Conservation (phyloP, 2,888 invertebrate species). For the Synanthedon andrenaeformis region DNA sequence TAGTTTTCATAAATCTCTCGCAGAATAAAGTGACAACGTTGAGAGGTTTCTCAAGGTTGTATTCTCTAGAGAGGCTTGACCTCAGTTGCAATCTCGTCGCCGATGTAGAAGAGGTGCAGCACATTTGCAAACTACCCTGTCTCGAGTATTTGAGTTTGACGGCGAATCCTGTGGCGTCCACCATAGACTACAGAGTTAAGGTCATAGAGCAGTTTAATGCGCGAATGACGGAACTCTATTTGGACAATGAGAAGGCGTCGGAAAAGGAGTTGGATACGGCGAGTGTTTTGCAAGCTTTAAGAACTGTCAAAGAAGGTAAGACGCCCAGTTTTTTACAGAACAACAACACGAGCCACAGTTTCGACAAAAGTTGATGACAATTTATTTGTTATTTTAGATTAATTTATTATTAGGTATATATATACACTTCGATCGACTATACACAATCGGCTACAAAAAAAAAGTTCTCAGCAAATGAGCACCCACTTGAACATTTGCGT, state of each 20-base stretch:
- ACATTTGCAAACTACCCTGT: slow-evolving; percentile 85
- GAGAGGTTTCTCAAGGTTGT: slow-evolving; percentile 82
- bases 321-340: slow-evolving; percentile 68
- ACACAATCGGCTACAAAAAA: too few relatives aligned
- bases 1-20: slow-evolving; percentile 85
- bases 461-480: too few relatives aligned
- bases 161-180: slow-evolving; percentile 89
- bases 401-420: not conserved
- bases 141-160: slow-evolving; percentile 88
- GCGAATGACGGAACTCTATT: slow-evolving; percentile 83
- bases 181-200: slow-evolving; percentile 90
- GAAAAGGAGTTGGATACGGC: slow-evolving; percentile 93
- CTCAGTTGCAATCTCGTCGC: slow-evolving; percentile 87
- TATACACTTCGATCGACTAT: too few relatives aligned
- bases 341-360: slow-evolving; percentile 58
- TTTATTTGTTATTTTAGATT: slow-evolving; percentile 3
- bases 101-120: slow-evolving; percentile 83
- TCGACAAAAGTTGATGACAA: slow-evolving; percentile 55
- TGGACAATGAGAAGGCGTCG: slow-evolving; percentile 90
- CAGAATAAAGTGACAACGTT: slow-evolving; percentile 84
- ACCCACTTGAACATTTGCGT: too few relatives aligned
- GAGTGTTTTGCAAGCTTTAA: slow-evolving; percentile 87
- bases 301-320: slow-evolving; percentile 79
- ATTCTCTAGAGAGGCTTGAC: slow-evolving; percentile 87
- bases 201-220: slow-evolving; percentile 89